Evolutionary conservation across 2,888 invertebrate genomes (phyloP), one percentile per base, ranked within the genome.

Genomic region (Aradus depressus): DNA sequence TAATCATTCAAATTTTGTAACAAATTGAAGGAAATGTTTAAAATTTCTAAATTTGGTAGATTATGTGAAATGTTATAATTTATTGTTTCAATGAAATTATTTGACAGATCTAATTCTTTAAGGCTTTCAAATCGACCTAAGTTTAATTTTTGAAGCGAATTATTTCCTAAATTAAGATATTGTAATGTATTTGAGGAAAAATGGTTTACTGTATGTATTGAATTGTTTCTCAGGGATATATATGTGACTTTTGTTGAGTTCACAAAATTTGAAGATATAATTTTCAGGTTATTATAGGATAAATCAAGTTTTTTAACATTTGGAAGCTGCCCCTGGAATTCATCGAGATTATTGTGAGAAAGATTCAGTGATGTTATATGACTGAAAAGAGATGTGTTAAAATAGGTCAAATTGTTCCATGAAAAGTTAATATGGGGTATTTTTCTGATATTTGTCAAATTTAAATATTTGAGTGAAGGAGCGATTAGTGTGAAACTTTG

Each of bases 201-300:
- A 44, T 53, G 39, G 16, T 12, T 50, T 1, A 66, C 58, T 28
- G 61, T 63, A 14, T 54, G 52, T 26, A 70, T 59, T 2, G 54
- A 55, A 59, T 70, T 70, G 52, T 64, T 64, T n/a, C 67, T 65
- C n/a, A 70, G 57, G 61, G 68, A 67, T 28, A 70, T 56, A 5
- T 62, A 60, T 44, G 64, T 59, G n/a, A 70, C 54, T 19, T 63
- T 56, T 18, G 54, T 59, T n/a, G 64, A 53, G 35, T 58, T 50
- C 8, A 61, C 58, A 5, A 66, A 38, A 51, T 63, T 61, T 21
- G 19, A 18, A 22, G 52, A 50, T 14, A 67, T 51, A 3, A 60
- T 49, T 26, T 53, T 35, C 34, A 60, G 41, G 8, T 39, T n/a
- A 38, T 52, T 67, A 31, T 57, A 51, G 28, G 63, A 63, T 14